Evolutionary conservation across 2,113 vertebrate species (phyloP).

Genomic region (Amblyornis subalaris): DNA sequence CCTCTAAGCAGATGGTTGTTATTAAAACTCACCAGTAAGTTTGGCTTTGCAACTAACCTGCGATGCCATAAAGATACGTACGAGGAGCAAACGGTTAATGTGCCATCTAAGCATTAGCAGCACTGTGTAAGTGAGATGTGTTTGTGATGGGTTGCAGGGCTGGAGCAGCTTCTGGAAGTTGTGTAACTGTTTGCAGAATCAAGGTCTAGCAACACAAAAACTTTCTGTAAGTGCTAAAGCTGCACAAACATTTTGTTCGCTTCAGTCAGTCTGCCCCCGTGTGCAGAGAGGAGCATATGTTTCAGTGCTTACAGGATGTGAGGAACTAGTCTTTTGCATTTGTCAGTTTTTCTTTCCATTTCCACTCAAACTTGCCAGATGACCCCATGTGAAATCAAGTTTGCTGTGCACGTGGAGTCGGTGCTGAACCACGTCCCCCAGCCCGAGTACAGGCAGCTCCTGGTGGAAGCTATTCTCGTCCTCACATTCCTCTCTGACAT

Average conservation of each 20-base stretch:
- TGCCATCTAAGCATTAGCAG: background rate
- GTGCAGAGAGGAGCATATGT: background rate
- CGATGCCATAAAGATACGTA: no score
- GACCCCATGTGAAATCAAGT: constrained; percentile 95
- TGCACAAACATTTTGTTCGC: accelerated
- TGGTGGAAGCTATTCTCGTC: constrained; percentile 93
- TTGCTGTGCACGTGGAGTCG: constrained; percentile 94
- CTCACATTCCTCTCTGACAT: constrained; percentile 87
- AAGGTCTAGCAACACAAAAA: background rate
- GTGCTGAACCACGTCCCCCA: constrained; percentile 95
- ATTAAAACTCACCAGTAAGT: background rate
- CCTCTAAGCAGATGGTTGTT: background rate
- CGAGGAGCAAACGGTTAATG: background rate
- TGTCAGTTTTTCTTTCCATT: background rate
- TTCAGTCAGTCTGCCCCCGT: background rate
- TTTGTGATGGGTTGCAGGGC: background rate
- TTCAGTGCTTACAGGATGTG: background rate
- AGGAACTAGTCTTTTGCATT: background rate
- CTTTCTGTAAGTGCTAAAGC: background rate
- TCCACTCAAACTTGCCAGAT: constrained; percentile 74
- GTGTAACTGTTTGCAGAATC: background rate
- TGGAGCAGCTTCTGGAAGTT: background rate
- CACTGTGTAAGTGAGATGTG: background rate
- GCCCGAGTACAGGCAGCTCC: constrained; percentile 93
- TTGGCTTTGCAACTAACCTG: background rate